Evolutionary conservation across 2,113 vertebrate genomes (phyloP).

Genomic region (Callionymus lyra): DNA sequence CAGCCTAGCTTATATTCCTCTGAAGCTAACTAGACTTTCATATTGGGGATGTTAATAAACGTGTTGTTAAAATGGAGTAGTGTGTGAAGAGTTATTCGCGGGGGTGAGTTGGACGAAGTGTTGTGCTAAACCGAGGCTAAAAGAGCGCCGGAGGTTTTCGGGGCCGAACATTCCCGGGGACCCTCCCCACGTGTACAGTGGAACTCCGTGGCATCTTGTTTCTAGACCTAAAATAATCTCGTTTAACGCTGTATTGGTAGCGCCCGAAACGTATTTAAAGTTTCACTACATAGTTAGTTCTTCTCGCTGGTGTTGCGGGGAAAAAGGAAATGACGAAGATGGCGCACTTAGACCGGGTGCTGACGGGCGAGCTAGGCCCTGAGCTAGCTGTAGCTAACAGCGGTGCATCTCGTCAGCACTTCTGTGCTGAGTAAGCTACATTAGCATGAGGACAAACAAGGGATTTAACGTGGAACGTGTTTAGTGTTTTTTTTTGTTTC

Average conservation of each 20-base stretch:
- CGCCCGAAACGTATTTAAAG: neutral
- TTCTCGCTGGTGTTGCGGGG: slow-evolving; percentile 3
- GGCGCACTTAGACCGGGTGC: slow-evolving; percentile 52
- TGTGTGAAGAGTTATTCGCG: no score
- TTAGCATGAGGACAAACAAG: slow-evolving; percentile 29
- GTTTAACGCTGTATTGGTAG: no score
- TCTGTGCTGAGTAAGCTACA: slow-evolving; percentile 43
- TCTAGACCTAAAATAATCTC: slow-evolving; percentile 8
- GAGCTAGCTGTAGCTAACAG: slow-evolving; percentile 48
- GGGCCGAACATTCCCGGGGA: slow-evolving; percentile 37
- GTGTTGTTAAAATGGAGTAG: no score
- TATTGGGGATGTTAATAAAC: no score
- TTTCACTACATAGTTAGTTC: slow-evolving; percentile 18
- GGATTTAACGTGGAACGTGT: no score
- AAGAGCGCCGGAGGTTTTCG: slow-evolving; percentile 48
- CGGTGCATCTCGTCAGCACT: slow-evolving; percentile 45
- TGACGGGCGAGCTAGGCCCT: slow-evolving; percentile 53
- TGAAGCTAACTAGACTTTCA: no score
- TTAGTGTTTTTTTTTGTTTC: no score
- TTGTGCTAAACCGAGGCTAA: no score
- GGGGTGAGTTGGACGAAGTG: no score
- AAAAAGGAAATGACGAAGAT: slow-evolving; percentile 20
- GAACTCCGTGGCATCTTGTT: slow-evolving; percentile 4
- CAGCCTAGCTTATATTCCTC: neutral
- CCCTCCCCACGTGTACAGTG: slow-evolving; percentile 57